These are phyloP conservation scores for Serrognathus titanus DNA, from an alignment of 2,888 invertebrate species.

Conservation along the genomic window DNA sequence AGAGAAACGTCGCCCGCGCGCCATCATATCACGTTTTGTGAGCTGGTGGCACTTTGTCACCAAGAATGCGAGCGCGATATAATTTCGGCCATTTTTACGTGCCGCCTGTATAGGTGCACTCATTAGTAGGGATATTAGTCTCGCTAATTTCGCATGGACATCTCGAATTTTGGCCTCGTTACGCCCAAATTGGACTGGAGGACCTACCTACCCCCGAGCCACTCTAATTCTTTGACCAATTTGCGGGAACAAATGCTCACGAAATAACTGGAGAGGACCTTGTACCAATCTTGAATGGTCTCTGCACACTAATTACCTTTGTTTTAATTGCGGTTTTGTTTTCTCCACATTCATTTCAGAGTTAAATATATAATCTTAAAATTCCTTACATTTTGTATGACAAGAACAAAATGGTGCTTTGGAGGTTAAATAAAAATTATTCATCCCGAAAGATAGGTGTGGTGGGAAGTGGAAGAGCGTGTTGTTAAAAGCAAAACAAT, in stretches of 20 bases:
- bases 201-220: not conserved
- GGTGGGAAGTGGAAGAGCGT: too few relatives aligned
- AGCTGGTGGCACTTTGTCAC: constrained; percentile 37
- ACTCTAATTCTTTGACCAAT: not conserved
- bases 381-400: too few relatives aligned
- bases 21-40: constrained; percentile 39
- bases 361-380: too few relatives aligned
- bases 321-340: too few relatives aligned
- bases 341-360: too few relatives aligned
- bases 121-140: constrained; percentile 33
- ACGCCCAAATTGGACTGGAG: not conserved
- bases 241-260: not conserved
- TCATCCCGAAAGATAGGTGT: too few relatives aligned
- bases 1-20: constrained; percentile 32
- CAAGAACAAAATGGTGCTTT: too few relatives aligned
- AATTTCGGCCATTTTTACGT: constrained; percentile 39
- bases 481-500: too few relatives aligned
- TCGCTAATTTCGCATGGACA: constrained; percentile 25
- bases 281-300: too few relatives aligned
- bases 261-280: too few relatives aligned
- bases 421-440: too few relatives aligned
- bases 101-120: constrained; percentile 30
- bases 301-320: too few relatives aligned
- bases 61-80: constrained; percentile 34
- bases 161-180: not conserved